Base-by-base conservation (phyloP, 2,888 invertebrate genomes). In the Seira sanloemensis region DNA sequence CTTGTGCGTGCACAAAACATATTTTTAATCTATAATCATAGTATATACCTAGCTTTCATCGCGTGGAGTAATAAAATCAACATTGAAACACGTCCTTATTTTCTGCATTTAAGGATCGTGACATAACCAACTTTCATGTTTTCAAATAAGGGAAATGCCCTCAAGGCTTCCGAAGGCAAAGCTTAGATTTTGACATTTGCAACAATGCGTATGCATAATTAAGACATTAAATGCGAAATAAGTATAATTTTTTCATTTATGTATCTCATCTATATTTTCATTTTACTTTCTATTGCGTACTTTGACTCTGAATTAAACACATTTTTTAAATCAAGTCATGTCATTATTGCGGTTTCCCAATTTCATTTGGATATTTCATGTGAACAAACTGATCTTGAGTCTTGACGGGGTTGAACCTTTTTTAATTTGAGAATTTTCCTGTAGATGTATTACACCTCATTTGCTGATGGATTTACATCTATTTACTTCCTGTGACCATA, bases 81-180 rank as follows among this genome's bases (percentile, higher is more conserved):
- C 67, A 25, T 23, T 73, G 4, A 18, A 23, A 54, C 73, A 69
- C 27, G 37, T 27, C 27, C 69, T n/a, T 21, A 69, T n/a, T 16
- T 12, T 69, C 18, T 69, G 16, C 18, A 54, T 77, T 54, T 24
- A 19, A 68, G n/a, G n/a, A 46, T 78, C 78, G 78, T 78, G 78
- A 78, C 72, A 37, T 24, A 50, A 58, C 46, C 71, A 65, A 78
- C 72, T 78, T 78, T 78, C 78, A 37, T 23, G 27, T 78, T 24
- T 78, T 78, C 78, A 78, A 78, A 78, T 65, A 78, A 78, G 72
- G 58, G 78, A 65, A 76, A 65, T 78, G 46, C 65, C 71, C 78
- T 78, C 27, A 12, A 71, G 78, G 71, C 78, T 78, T 78, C 78
- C 23, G 78, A n/a, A n/a, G n/a, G n/a, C n/a, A n/a, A n/a, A 78